A percentile compares a stretch with the other conserved stretches of the same genome.
phyloP scores from a whole-genome alignment of 2,888 invertebrate species.

The Coelinius sp. region DNA sequence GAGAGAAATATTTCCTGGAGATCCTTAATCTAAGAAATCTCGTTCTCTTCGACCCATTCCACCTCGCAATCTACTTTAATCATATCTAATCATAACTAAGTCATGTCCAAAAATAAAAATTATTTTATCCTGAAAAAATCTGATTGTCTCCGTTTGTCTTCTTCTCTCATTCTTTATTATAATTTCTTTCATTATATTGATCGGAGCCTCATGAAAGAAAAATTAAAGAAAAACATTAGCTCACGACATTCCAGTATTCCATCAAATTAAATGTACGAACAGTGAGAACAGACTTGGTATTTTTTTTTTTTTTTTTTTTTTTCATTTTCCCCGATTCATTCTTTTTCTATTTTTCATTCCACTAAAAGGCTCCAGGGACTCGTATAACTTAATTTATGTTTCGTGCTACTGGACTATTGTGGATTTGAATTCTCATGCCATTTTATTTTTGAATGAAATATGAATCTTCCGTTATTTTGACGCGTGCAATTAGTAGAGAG shows the following conservation, averaged over 20 bases:
- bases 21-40: no score
- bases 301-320: not conserved
- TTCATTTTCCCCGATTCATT: not conserved
- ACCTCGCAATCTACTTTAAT: no score
- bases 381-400: not conserved
- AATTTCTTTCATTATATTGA: no score
- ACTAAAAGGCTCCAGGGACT: not conserved
- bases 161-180: no score
- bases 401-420: not conserved
- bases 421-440: not conserved
- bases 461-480: not conserved
- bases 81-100: no score
- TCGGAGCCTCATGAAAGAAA: not conserved
- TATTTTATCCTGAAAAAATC: no score
- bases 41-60: no score
- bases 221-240: not conserved
- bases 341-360: not conserved
- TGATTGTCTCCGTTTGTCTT: no score
- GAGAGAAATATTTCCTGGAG: no score
- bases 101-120: no score
- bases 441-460: not conserved
- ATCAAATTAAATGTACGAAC: not conserved
- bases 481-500: not conserved
- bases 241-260: not conserved
- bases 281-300: not conserved